phyloP scores from a whole-genome alignment of 2,888 invertebrate species.

The Oscheius sp. region DNA sequence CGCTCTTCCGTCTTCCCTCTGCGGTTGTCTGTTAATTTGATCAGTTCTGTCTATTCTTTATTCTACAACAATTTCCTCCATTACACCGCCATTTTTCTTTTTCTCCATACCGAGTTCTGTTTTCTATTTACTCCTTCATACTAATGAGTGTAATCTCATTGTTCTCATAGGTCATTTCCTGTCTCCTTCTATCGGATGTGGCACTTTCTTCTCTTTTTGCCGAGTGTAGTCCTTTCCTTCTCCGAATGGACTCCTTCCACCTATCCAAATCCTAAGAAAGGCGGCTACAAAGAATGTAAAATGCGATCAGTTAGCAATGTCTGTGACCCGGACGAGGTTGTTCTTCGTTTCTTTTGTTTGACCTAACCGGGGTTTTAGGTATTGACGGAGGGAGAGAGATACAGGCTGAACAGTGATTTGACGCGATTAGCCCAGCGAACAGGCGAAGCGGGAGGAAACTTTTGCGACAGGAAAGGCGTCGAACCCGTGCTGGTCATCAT shows the following conservation, averaged over 20 bases:
- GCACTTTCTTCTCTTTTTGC: not conserved
- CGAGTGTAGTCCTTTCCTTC: conserved; percentile 6
- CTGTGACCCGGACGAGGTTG: conserved; percentile 60
- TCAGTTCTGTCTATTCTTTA: not conserved
- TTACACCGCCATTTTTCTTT: not conserved
- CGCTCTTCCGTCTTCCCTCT: not conserved
- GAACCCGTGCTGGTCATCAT: conserved; percentile 52
- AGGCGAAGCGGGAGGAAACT: conserved; percentile 41
- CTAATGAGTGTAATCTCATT: not conserved
- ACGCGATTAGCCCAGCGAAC: conserved; percentile 44
- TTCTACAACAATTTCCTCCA: not conserved
- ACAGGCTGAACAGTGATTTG: conserved; percentile 54
- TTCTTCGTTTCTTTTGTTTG: not conserved
- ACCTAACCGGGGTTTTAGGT: conserved; percentile 40
- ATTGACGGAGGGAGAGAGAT: conserved; percentile 54
- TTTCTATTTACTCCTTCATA: too few species aligned
- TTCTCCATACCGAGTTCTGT: too few species aligned
- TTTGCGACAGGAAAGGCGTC: conserved; percentile 55
- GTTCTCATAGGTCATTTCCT: not conserved
- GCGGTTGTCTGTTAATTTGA: not conserved
- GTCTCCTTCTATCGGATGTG: not conserved
- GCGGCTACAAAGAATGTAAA: conserved; percentile 51
- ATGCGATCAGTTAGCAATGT: conserved; percentile 50
- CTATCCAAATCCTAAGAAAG: conserved; percentile 56
- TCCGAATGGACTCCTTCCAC: conserved; percentile 45